Evolutionary conservation across 2,113 vertebrate genomes (phyloP), one percentile per base, ranked within the genome.

Genomic region (Bos indicus): DNA sequence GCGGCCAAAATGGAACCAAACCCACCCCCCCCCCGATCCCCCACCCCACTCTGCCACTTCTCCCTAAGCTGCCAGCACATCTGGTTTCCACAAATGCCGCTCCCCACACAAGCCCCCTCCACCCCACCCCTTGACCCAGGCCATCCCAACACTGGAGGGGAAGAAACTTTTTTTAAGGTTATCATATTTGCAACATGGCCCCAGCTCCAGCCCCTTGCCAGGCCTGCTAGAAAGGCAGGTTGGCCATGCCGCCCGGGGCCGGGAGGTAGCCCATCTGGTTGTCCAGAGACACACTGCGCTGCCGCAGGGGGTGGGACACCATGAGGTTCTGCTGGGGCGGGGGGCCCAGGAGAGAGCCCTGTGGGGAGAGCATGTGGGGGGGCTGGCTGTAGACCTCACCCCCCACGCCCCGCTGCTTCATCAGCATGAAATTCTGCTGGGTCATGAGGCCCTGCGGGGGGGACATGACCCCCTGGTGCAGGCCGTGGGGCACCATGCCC

Each of bases 351-450:
- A 99, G 99, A 57, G 99, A 99, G 95, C 99, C 99, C 98, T 99
- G 99, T 21, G 99, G 99, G 96, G 99, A 99, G 96, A 99, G 99
- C 98, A 99, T 99, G 91, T 99, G 99, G 51, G 99, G 99, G 54
- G 99, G 99, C 97, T 99, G 99, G 96, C 99, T 99, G 43, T 99
- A 99, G 96, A 99, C 99, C 95, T 99, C 99, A 16, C 99, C 99
- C 21, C 99, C 99, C 98, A 99, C 99, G 87, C 99, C 99, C 94
- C 99, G 99, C 97, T 99, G 99, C 97, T 99, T 99, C 99, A 99
- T 99, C 99, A 99, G 99, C 99, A 99, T 99, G 98, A 99, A 99
- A 99, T 99, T 99, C 98, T 99, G 99, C 99, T 99, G 99, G 95
- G 99, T 98, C 99, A 99, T 99, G 97, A 99, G 98, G 98, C 99